phyloP scores from a whole-genome alignment of 2,888 invertebrate genomes.

The Xestia sexstrigata region DNA sequence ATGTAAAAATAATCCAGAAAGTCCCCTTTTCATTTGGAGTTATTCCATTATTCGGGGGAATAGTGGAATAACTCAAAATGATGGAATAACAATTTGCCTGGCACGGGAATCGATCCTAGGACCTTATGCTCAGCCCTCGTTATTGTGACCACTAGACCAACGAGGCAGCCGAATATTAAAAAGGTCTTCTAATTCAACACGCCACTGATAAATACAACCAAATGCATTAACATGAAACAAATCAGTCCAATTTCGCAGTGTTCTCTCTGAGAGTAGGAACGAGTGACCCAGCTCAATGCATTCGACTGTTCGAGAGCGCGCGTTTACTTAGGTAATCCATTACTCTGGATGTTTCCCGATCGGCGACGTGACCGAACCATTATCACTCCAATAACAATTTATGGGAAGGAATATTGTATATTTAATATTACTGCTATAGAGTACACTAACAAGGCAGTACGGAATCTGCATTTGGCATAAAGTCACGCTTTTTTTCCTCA shows the following conservation, averaged over 20 bases:
- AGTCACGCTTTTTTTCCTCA: neutral
- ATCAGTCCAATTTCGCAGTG: conserved; percentile 8
- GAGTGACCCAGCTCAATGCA: conserved; percentile 26
- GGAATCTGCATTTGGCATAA: neutral
- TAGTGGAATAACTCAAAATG: no score
- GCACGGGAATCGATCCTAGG: neutral
- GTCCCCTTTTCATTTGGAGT: no score
- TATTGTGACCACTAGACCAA: neutral
- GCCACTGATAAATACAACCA: neutral
- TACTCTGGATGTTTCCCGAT: conserved; percentile 51
- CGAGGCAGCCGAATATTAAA: neutral
- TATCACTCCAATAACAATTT: conserved; percentile 50
- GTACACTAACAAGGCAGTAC: no score
- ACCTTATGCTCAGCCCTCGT: neutral
- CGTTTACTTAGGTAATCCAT: conserved; percentile 46
- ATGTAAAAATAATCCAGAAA: no score
- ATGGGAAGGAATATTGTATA: conserved; percentile 28
- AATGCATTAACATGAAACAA: conserved; percentile 16
- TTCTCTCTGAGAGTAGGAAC: neutral
- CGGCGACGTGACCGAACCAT: conserved; percentile 57
- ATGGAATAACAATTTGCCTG: no score
- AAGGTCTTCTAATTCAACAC: neutral
- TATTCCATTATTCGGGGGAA: no score
- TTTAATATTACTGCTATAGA: conserved; percentile 11
- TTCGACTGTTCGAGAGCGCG: conserved; percentile 31